Percentiles rank a stretch among this genome's conserved stretches.
Evolutionary conservation across 2,888 invertebrate species (phyloP).

Genomic region (Cantharis rufa): DNA sequence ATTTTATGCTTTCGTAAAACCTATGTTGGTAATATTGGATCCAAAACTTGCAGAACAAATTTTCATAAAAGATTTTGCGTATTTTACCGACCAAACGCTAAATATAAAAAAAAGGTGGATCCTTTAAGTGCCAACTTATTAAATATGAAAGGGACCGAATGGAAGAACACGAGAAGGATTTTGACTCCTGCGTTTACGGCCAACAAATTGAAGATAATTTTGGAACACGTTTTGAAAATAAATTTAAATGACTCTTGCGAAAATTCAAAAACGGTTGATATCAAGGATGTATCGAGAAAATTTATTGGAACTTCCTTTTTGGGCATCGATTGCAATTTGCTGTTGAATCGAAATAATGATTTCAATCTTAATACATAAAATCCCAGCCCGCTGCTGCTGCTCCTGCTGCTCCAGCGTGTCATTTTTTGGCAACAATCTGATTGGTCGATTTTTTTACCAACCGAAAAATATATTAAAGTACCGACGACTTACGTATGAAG

Average conservation of each 20-base stretch:
- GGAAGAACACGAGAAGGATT: not conserved
- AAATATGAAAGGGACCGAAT: not conserved
- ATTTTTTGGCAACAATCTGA: too few species aligned
- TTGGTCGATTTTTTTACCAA: too few species aligned
- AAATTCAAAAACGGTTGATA: not conserved
- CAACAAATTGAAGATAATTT: not conserved
- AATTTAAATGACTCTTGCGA: not conserved
- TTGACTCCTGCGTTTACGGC: not conserved
- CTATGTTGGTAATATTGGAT: not conserved
- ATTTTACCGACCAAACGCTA: not conserved
- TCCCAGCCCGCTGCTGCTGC: too few species aligned
- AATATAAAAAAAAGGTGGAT: not conserved
- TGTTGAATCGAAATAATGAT: not conserved
- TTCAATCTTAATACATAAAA: too few species aligned
- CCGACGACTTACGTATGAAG: too few species aligned
- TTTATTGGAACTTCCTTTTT: not conserved
- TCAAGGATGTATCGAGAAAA: not conserved
- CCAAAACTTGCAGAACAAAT: not conserved
- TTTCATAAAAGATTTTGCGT: not conserved
- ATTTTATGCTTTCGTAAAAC: not conserved
- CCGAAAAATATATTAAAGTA: conserved; percentile 55
- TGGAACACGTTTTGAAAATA: not conserved
- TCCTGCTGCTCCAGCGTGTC: too few species aligned
- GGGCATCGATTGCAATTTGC: not conserved
- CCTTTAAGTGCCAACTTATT: not conserved